Evolutionary conservation across 2,113 vertebrate genomes (phyloP), one percentile per base, ranked within the genome.

Genomic region (Calyptomena viridis): DNA sequence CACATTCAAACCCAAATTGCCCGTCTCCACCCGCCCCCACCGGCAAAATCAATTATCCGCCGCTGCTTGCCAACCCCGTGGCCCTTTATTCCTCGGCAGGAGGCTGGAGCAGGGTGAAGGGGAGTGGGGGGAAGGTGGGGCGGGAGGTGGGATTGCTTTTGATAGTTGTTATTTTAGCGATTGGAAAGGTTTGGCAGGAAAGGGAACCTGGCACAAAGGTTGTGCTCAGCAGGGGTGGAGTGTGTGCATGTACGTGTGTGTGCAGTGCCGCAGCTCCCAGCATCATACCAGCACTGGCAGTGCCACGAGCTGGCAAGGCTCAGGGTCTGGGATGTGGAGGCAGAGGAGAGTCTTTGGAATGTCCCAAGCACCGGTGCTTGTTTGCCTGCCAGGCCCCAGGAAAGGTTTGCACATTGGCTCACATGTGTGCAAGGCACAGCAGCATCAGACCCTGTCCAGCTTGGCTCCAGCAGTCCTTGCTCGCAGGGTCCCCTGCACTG

Each of bases 1-100:
- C 96, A 52, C 95, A 92, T 92, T 79, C 94, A 92, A 82, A 68
- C 95, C 84, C 94, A 94, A 97, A 96, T 96, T 95, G 94, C 95
- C 90, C 19, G 14, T 95, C 90, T 90, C 87, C 86, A 84, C 63
- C 94, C 78, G n/a, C 94, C 93, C 93, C 96, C 91, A 68, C 67
- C 9, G 3, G 77, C 85, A 87, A 94, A 97, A 96, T 94, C 94
- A 95, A 94, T 96, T 96, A 95, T 79, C 93, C 11, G 3, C 83
- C 1, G 35, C 88, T 39, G 20, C 90, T 92, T 50, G 6, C 75
- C 87, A 90, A 90, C 91, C 81, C 81, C 8, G 76, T 0, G 28
- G 96, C 94, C 95, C 94, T 96, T 93, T 87, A 79, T 94, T 91
- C 77, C 90, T 77, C 49, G 2, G 76, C 87, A 49, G 85, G 83